Base-by-base conservation (phyloP, 2,888 invertebrate species). In the Drosophila cracens region DNA sequence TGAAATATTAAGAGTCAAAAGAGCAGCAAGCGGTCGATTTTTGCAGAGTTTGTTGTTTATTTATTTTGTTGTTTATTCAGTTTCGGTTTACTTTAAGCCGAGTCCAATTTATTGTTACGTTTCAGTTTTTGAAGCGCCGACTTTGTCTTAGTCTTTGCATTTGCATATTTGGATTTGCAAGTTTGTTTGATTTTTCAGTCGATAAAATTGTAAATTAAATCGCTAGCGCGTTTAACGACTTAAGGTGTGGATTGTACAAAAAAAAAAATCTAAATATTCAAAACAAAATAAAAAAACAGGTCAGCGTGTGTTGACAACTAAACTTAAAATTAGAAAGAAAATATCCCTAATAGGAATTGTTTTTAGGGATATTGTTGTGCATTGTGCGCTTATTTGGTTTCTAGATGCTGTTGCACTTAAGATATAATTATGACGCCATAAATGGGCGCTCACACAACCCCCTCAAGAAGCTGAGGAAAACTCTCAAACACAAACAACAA, bases 121-220 rank as follows among this genome's bases (percentile, higher is more conserved):
- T 68, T 73, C 87, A 69, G 70, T 62, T 86, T 81, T 76, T 88
- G 72, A 82, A 83, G 79, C 79, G 85, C 76, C 78, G 77, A 69
- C 79, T 8, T 31, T 8, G 27, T 16, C n/a, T 13, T 59, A 33
- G 51, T 18, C 27, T 57, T 36, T 49, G 21, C 40, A 89, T 90
- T 90, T 86, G 87, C 91, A 89, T 91, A 87, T 85, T 84, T 79
- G 59, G 77, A 86, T 87, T 87, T 77, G 80, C 80, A 78, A 82
- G 75, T 87, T 76, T 74, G 61, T 76, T 82, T 76, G 80, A 84
- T 77, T 59, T 68, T 53, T 53, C 67, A 36, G 54, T 29, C 43
- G 40, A 83, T 89, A 88, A 87, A 87, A 82, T 86, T 84, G 72
- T 79, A 77, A 88, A 89, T 87, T 83, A 87, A 85, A 74, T 79